These are phyloP conservation scores for Tapera naevia DNA, from an alignment of 2,797 vertebrate genomes.

Conservation along the genomic window DNA sequence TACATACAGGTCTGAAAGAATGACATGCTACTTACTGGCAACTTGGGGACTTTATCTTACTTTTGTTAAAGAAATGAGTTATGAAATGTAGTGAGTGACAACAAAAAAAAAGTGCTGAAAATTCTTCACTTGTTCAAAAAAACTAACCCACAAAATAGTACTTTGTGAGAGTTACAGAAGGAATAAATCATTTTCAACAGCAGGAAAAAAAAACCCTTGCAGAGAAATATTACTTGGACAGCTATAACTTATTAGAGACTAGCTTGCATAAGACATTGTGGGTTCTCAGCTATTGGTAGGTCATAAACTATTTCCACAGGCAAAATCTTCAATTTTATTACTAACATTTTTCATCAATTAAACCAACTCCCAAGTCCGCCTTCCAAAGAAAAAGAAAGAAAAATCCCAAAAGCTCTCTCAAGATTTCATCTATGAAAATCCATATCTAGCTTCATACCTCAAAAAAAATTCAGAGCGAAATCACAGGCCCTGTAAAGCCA, in stretches of 20 bases:
- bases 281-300: not conserved
- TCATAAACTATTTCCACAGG: not conserved
- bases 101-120: not conserved
- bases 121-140: not conserved
- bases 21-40: not conserved
- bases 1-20: not conserved
- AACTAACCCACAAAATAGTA: not conserved
- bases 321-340: not conserved
- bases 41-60: not conserved
- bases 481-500: not conserved
- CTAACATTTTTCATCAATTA: not conserved
- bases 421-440: not conserved
- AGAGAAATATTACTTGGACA: not conserved
- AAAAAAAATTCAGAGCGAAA: not conserved
- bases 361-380: not conserved
- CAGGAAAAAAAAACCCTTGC: not conserved
- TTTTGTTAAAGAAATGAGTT: not conserved
- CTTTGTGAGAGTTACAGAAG: not conserved
- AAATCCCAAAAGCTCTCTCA: not conserved
- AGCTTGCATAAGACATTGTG: not conserved
- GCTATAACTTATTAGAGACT: not conserved
- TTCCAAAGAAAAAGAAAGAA: not conserved
- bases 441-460: not conserved
- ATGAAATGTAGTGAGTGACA: not conserved
- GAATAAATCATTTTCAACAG: not conserved